Percentiles rank a stretch among this genome's conserved stretches.
Evolutionary conservation across 2,797 vertebrate species (phyloP).

Genomic region (Typhlichthys eigenmanni): DNA sequence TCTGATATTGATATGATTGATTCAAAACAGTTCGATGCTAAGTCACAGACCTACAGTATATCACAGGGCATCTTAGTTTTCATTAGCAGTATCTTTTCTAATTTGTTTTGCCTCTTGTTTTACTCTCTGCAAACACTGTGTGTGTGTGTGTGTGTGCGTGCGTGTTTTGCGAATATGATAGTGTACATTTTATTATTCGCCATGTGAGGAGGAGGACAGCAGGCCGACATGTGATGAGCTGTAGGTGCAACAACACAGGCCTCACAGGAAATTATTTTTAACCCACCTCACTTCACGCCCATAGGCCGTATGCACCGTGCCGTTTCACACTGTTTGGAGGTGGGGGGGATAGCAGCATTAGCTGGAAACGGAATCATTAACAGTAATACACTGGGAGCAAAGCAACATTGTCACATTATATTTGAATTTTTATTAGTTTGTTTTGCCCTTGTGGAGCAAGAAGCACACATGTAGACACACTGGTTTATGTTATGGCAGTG

Average conservation of each 20-base stretch:
- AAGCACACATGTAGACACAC: slow-evolving; percentile 29
- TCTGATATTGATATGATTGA: no score
- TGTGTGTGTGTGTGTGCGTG: slow-evolving; percentile 2
- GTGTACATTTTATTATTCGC: slow-evolving; percentile 48
- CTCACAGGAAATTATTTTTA: slow-evolving; percentile 43
- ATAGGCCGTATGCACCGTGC: slow-evolving; percentile 16
- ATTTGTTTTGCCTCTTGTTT: slow-evolving; percentile 9
- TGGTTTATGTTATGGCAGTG: slow-evolving; percentile 33
- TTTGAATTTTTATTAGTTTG: no score
- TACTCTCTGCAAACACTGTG: slow-evolving; percentile 25
- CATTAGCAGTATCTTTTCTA: slow-evolving; percentile 9
- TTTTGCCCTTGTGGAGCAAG: slow-evolving; percentile 22
- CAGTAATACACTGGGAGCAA: no score
- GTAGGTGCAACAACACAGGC: slow-evolving; percentile 25
- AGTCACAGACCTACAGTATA: background rate
- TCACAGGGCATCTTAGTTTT: no score
- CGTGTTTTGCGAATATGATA: slow-evolving; percentile 31
- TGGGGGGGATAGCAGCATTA: no score
- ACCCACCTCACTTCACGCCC: slow-evolving; percentile 26
- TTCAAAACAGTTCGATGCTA: background rate
- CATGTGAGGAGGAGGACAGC: slow-evolving; percentile 33
- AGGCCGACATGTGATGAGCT: slow-evolving; percentile 33
- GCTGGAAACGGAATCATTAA: no score
- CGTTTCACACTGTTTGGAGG: slow-evolving; percentile 11
- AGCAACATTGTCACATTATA: no score